Evolutionary conservation across 2,113 vertebrate genomes (phyloP).

Genomic region (Opisthocomus hoazin): DNA sequence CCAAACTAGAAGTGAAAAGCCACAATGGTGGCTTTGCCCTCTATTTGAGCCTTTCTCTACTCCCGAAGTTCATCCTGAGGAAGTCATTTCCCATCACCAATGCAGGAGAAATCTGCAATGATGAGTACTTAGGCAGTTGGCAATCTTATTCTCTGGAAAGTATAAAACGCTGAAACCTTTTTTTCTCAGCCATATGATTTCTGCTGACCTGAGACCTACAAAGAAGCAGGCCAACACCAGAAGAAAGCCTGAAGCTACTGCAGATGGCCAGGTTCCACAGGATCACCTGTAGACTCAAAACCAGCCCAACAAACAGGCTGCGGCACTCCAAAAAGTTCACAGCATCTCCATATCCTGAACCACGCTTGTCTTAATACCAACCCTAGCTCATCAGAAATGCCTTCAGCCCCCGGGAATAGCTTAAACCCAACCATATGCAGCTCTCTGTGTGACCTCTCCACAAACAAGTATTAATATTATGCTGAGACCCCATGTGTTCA

Average conservation of each 20-base stretch:
- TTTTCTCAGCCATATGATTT: background rate
- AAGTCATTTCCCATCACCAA: background rate
- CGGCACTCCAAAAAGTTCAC: background rate
- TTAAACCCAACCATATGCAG: background rate
- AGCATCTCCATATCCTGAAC: background rate
- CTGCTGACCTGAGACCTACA: background rate
- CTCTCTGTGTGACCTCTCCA: background rate
- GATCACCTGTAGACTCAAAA: background rate
- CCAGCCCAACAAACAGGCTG: background rate
- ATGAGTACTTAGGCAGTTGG: background rate
- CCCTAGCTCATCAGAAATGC: background rate
- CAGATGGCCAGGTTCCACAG: background rate
- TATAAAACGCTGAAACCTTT: background rate
- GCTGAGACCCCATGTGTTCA: conserved; percentile 4
- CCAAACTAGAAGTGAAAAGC: background rate
- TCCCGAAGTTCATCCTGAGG: background rate
- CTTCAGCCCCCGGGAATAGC: background rate
- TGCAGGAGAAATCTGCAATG: background rate
- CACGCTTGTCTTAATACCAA: background rate
- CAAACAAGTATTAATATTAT: conserved; percentile 19
- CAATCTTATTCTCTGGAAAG: background rate
- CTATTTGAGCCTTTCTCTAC: background rate
- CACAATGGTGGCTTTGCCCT: background rate
- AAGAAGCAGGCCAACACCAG: background rate
- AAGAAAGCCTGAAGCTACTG: background rate